Percentiles rank a stretch among this genome's conserved stretches.
Evolutionary conservation across 2,888 invertebrate species (phyloP).

Genomic region (Crioceris asparagi): DNA sequence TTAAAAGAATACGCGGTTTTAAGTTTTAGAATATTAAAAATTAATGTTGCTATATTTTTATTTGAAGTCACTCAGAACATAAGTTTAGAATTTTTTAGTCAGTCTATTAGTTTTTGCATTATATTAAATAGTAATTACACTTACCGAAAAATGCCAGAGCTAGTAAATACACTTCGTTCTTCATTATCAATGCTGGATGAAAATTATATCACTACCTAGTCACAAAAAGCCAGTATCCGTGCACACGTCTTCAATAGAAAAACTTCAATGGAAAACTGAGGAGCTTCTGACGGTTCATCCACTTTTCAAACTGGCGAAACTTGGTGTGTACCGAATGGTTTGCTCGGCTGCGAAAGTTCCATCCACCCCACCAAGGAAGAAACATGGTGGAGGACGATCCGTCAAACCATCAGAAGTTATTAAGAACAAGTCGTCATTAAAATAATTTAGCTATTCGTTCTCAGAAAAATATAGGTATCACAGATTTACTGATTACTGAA

Average conservation of each 20-base stretch:
- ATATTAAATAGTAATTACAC: constrained; percentile 4
- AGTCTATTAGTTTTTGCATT: not conserved
- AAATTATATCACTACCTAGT: constrained; percentile 11
- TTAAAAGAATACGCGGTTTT: too few relatives aligned
- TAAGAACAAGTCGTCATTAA: constrained; percentile 1
- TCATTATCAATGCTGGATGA: constrained; percentile 12
- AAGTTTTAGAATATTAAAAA: too few relatives aligned
- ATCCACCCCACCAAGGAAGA: too few relatives aligned
- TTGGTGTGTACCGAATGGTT: constrained; percentile 15
- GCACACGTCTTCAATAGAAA: constrained; percentile 16
- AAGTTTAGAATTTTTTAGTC: not conserved
- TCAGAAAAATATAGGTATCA: not conserved
- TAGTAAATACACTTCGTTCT: constrained; percentile 23
- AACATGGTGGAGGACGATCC: too few relatives aligned
- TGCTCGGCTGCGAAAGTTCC: constrained; percentile 22
- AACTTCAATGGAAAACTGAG: constrained; percentile 22
- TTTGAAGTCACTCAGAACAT: too few relatives aligned
- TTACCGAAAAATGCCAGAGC: constrained; percentile 21
- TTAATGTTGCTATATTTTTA: too few relatives aligned
- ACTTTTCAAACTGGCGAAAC: constrained; percentile 25
- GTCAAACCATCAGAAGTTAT: constrained; percentile 17
- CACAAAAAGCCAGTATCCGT: constrained; percentile 5
- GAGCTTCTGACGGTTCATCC: constrained; percentile 19
- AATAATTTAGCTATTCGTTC: constrained; percentile 1
- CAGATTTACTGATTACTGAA: not conserved